Evolutionary conservation across 2,888 invertebrate species (phyloP).

Genomic region (Ophion slaviceki): DNA sequence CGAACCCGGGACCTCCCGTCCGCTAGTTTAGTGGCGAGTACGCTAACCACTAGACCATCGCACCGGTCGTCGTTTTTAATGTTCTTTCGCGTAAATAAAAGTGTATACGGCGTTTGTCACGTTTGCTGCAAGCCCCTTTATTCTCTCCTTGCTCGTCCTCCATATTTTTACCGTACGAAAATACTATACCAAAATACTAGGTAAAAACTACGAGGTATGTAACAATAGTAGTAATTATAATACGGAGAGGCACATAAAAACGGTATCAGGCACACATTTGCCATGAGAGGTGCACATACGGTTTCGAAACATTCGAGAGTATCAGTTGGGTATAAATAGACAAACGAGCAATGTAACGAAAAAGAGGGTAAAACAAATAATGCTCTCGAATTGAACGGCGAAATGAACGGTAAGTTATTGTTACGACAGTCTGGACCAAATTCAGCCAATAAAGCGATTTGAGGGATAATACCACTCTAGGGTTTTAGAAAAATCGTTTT

Average conservation of each 20-base stretch:
- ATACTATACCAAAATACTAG: conserved; percentile 70
- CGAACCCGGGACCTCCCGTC: too few species aligned
- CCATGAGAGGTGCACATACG: not conserved
- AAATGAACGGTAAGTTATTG: too few species aligned
- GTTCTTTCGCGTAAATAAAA: conserved; percentile 45
- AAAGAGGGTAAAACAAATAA: too few species aligned
- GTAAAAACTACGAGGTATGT: conserved; percentile 68
- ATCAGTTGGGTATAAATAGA: not conserved
- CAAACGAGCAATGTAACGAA: too few species aligned
- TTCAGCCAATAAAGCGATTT: too few species aligned
- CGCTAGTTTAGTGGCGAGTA: too few species aligned
- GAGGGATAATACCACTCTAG: too few species aligned
- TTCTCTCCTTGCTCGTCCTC: conserved; percentile 49
- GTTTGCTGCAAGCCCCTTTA: conserved; percentile 11
- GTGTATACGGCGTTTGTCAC: conserved; percentile 42
- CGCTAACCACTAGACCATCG: too few species aligned
- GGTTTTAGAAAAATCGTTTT: too few species aligned
- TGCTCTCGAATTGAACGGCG: too few species aligned
- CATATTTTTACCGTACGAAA: conserved; percentile 70
- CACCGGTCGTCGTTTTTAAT: too few species aligned
- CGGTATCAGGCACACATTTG: not conserved
- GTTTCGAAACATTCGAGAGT: not conserved
- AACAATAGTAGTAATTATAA: not conserved
- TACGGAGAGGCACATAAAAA: not conserved
- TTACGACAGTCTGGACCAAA: too few species aligned